These are phyloP conservation scores for Drosophila insularis DNA, from an alignment of 1,140 invertebrate genomes.

Conservation along the genomic window DNA sequence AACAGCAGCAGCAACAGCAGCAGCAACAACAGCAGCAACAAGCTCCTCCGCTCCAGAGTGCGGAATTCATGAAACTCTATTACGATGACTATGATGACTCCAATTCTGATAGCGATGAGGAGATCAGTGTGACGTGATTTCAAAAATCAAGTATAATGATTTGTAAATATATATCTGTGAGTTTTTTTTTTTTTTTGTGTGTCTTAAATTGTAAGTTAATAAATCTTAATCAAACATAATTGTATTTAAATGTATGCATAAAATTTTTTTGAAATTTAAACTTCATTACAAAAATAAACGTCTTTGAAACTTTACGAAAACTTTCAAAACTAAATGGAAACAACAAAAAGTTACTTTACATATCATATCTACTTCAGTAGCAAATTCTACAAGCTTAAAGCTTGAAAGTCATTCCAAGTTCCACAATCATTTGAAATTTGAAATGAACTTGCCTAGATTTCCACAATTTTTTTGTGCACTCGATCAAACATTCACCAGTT, in stretches of 20 bases:
- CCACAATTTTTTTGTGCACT: too few relatives aligned
- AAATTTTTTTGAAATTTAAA: slow-evolving; percentile 78
- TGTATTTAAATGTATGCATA: slow-evolving; percentile 63
- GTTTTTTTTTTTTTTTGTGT: slow-evolving; percentile 21
- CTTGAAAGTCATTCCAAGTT: background rate
- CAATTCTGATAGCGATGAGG: slow-evolving; percentile 90
- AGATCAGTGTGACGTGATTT: slow-evolving; percentile 91
- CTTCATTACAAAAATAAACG: slow-evolving; percentile 68
- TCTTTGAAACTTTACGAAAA: slow-evolving; percentile 54
- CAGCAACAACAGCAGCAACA: slow-evolving; percentile 52
- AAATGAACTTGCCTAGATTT: too few relatives aligned
- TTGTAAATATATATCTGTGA: slow-evolving; percentile 58
- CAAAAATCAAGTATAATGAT: slow-evolving; percentile 22
- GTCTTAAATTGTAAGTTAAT: slow-evolving; percentile 65
- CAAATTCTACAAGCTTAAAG: slow-evolving; percentile 5
- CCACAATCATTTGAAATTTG: too few relatives aligned
- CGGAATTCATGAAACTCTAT: slow-evolving; percentile 84
- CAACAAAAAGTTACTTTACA: background rate
- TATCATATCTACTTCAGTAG: background rate
- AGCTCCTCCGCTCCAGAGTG: slow-evolving; percentile 42
- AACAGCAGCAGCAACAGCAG: slow-evolving; percentile 51
- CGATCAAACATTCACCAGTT: too few relatives aligned
- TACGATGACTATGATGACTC: slow-evolving; percentile 86
- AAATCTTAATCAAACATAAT: slow-evolving; percentile 53
- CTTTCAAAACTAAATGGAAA: background rate